Base-by-base conservation (phyloP, 2,797 vertebrate species). In the Pterois miles region DNA sequence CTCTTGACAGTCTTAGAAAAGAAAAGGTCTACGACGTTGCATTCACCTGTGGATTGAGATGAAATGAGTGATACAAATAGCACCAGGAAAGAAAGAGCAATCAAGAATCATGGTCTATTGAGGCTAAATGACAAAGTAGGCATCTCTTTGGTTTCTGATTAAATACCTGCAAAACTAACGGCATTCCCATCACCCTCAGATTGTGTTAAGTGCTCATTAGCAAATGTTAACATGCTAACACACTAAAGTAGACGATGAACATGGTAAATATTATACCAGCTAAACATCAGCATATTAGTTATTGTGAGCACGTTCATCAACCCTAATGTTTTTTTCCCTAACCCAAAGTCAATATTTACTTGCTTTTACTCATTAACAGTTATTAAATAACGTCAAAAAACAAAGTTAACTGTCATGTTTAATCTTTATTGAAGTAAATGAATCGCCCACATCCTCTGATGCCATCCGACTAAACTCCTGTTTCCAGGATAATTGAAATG, bases 71-170 rank as follows among this genome's bases (percentile, higher is more conserved):
- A 36, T 56, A 50, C 5, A 71, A 72, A 78, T 14, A 71, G 31
- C 50, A 71, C 31, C 1, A 58, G 16, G 16, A 63, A 70, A 62
- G 33, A 65, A 27, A 63, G n/a, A 29, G 13, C 25, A 46, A 54
- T 38, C 18, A 57, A 50, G 10, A 71, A 65, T 81, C 54, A 65
- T 34, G 40, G 52, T 69, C 65, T 62, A 29, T 52, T 40, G 40
- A 71, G 48, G 25, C n/a, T 36, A n/a, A 70, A 23, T 13, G 34
- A 71, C 46, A 63, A 46, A 31, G 9, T 31, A 34, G 33, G 40
- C 22, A 36, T 56, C 20, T 66, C 53, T 70, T 36, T 27, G 11
- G 4, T 53, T 59, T 18, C 33, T 57, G 16, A 38, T 23, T 23
- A 33, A 54, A 43, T 46, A 14, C 38, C 56, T 27, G 34, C 10